phyloP scores from a whole-genome alignment of 2,888 invertebrate genomes.

The Acrobasis suavella region DNA sequence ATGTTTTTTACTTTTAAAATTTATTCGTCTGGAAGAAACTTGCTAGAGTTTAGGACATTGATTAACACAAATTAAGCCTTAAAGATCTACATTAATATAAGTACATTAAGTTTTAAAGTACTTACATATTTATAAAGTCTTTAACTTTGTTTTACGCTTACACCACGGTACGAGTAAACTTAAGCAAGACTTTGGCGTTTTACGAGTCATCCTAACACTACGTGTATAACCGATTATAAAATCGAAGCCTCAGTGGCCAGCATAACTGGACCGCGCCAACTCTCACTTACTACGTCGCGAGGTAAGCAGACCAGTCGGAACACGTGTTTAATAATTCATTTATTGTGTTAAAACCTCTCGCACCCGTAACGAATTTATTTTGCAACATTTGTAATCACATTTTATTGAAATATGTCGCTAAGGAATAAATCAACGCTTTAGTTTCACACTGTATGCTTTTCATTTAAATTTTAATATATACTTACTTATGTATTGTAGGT shows the following conservation, averaged over 20 bases:
- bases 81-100: no score
- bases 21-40: no score
- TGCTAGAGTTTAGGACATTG: no score
- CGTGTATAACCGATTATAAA: background rate
- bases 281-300: constrained; percentile 9
- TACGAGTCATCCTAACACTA: background rate
- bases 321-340: constrained; percentile 44
- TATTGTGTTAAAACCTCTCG: constrained; percentile 1
- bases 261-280: constrained; percentile 8
- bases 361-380: constrained; percentile 3
- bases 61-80: no score
- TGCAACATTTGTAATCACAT: constrained; percentile 12
- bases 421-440: background rate
- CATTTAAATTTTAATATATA: background rate
- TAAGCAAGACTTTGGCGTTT: no score
- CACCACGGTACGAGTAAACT: no score
- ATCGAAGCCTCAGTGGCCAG: background rate
- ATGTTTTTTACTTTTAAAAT: no score
- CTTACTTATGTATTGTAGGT: background rate
- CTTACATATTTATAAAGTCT: no score
- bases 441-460: background rate
- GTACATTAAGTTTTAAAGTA: no score
- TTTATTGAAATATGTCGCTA: background rate
- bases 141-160: no score
- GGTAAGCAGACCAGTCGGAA: constrained; percentile 18